A percentile compares a stretch with the other conserved stretches of the same genome.
Evolutionary conservation across 2,113 vertebrate genomes (phyloP).

Genomic region (Gobiocypris rarus): DNA sequence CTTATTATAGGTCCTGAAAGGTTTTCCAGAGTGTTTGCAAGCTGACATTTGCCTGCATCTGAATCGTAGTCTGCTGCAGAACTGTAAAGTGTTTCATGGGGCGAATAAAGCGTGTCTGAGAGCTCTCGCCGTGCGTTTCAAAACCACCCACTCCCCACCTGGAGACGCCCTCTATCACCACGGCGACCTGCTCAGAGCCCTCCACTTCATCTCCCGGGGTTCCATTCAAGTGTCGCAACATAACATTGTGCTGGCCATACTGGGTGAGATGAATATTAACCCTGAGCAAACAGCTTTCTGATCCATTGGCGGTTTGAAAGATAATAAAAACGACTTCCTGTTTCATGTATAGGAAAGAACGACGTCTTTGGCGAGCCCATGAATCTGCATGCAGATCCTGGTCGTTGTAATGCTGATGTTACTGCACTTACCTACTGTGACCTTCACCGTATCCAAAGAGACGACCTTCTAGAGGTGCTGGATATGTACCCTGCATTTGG

Average conservation of each 20-base stretch:
- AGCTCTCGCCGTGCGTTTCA: slow-evolving; percentile 88
- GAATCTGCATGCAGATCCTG: slow-evolving; percentile 86
- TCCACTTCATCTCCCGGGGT: slow-evolving; percentile 94
- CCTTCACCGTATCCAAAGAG: slow-evolving; percentile 89
- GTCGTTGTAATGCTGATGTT: slow-evolving; percentile 89
- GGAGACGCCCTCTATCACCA: slow-evolving; percentile 93
- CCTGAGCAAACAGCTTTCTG: background rate
- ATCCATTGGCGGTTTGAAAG: background rate
- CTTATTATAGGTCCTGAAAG: slow-evolving; percentile 87
- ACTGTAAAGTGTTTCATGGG: slow-evolving; percentile 89
- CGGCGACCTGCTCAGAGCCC: slow-evolving; percentile 88
- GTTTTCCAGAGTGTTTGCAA: slow-evolving; percentile 95
- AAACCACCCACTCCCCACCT: slow-evolving; percentile 88
- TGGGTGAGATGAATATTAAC: slow-evolving; percentile 75
- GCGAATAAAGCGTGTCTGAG: slow-evolving; percentile 92
- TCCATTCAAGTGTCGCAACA: slow-evolving; percentile 91
- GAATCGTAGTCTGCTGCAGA: slow-evolving; percentile 91
- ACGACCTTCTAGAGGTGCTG: slow-evolving; percentile 92
- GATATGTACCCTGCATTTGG: slow-evolving; percentile 93
- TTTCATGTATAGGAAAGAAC: slow-evolving; percentile 84
- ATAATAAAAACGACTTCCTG: background rate
- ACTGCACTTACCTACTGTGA: slow-evolving; percentile 93
- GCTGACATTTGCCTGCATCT: slow-evolving; percentile 96
- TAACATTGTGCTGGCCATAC: slow-evolving; percentile 88
- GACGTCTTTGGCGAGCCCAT: slow-evolving; percentile 93